Base-by-base conservation (phyloP, 2,113 vertebrate species). In the Heterocephalus glaber region DNA sequence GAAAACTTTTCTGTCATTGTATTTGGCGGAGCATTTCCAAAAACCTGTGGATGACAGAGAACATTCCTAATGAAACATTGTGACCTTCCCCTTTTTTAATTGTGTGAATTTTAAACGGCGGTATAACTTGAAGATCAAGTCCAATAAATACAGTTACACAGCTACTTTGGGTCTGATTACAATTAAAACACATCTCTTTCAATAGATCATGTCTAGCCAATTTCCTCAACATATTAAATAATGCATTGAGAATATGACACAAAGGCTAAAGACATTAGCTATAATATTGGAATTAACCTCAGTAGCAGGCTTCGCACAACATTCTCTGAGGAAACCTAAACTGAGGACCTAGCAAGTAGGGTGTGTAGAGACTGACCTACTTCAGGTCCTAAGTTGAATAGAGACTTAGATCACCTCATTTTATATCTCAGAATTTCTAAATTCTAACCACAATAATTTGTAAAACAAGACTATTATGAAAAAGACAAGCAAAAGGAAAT, bases 1-100 rank as follows among this genome's bases (percentile, higher is more conserved):
- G 99, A 99, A 98, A 99, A 99, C 96, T 99, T 99, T 98, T 99
- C 99, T 63, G 98, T 99, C 99, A 99, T 99, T 95, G 98, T 99
- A 99, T 98, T 99, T 91, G 99, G 99, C 3, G 99, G 99, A 97
- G 99, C 99, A 54, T 99, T 99, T 95, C 99, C 99, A 98, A 99
- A 99, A 86, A 99, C 99, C 99, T 99, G 93, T 52, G 77, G 96
- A 66, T 30, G 76, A 96, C 38, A 96, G 68, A 97, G 81, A 94
- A 72, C 3, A 74, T 44, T 92, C 66, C 95, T 80, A 79, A 72
- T 83, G 13, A 92, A 92, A 41, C 16, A 47, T 0, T 61, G 26
- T 56, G 20, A 79, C 24, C 63, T 49, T 52, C 60, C 44, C n/a
- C 54, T 14, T 63, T 47, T 56, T n/a, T 61, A 30, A 60, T 60